Percentiles rank a stretch among this genome's conserved stretches.
Conservation (phyloP, 2,113 vertebrate genomes). For the Chauna torquata region DNA sequence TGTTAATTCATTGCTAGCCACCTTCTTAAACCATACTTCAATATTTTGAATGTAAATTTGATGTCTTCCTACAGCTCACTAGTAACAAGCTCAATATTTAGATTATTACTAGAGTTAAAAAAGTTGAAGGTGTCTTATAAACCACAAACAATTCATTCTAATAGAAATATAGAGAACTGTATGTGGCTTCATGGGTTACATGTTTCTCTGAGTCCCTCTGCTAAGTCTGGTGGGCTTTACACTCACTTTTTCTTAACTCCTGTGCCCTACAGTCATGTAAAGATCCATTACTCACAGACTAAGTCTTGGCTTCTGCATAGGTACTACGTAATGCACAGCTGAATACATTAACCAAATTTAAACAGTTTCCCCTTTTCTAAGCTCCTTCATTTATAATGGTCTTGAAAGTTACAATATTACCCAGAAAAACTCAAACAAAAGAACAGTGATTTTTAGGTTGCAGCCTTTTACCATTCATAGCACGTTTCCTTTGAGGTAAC, state of each 20-base stretch:
- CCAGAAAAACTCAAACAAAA: neutral
- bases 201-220: neutral
- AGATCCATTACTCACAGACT: neutral
- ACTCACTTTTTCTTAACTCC: neutral
- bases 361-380: neutral
- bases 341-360: neutral
- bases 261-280: neutral
- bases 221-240: neutral
- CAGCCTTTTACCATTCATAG: neutral
- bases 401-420: neutral
- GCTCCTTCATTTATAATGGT: neutral
- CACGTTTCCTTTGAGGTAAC: slow-evolving; percentile 14
- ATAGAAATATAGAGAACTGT: neutral
- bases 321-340: neutral
- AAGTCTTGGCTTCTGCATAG: neutral
- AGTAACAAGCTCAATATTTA: slow-evolving; percentile 27
- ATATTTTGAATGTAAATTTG: neutral
- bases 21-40: neutral
- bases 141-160: neutral
- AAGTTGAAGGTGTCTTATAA: neutral
- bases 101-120: slow-evolving; percentile 24
- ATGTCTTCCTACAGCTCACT: neutral
- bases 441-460: neutral
- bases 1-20: neutral
- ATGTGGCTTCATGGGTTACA: neutral